Base-by-base conservation (phyloP, 2,888 invertebrate species). In the Poecilobothrus nobilitatus region DNA sequence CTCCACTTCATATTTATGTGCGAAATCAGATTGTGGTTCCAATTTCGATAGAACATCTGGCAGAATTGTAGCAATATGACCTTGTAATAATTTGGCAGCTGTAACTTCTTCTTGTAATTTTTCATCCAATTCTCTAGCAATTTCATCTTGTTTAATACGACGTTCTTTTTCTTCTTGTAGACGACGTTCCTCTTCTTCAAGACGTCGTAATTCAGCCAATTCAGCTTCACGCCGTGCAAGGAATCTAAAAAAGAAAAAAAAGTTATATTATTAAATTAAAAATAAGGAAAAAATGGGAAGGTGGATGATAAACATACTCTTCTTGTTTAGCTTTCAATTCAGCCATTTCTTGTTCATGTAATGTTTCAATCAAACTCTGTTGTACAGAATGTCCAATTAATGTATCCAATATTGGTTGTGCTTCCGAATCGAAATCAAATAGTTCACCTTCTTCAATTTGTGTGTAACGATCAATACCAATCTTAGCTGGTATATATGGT, bases 391-490 rank as follows among this genome's bases (percentile, higher is more conserved):
- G 92, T 68, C 94, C 94, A 65, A 96, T 91, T 71, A 97, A 84
- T 67, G 91, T 90, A 81, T 96, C 95, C 72, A 96, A 84, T 72
- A 96, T 89, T 2, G 95, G 94, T 79, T 91, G 89, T 68, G 95
- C 94, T 82, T 96, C 95, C 77, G 88, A 83, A 81, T 96, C 95
- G 83, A 94, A 97, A 84, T 96, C 92, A 83, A 94, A 95, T 69
- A 97, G 92, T 79, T 97, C 96, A 68, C 94, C 95, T 2, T 94
- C 92, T 75, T 88, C 87, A 73, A 97, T 94, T 84, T 97, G 95
- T 64, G 97, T 97, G 76, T 83, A 84, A 8, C 84, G 89, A 81
- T 95, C 94, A 67, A 89, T 84, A 34, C 95, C 95, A 71, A 88
- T 87, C 82, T 91, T 92, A 70, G 88, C 89, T 9, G 93, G 91